Evolutionary conservation across 2,797 vertebrate genomes (phyloP).

Genomic region (Anomalospiza imberbis): DNA sequence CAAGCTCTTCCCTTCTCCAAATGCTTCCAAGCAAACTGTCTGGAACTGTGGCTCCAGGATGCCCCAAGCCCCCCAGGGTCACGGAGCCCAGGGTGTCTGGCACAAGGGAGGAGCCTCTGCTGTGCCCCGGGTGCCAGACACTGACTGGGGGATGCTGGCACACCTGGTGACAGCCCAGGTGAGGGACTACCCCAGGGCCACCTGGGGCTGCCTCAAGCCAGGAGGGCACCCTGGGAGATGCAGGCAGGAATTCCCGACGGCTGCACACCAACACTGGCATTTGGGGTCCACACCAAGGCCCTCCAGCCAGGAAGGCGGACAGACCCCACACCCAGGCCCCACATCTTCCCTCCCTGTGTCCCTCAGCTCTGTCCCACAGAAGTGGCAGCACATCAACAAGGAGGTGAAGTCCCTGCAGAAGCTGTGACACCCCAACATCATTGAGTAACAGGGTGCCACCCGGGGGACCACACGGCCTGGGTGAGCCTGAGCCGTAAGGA

Average conservation of each 20-base stretch:
- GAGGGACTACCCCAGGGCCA: neutral
- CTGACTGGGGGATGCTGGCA: neutral
- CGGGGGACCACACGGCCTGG: neutral
- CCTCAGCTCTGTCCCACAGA: neutral
- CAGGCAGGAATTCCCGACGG: neutral
- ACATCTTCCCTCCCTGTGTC: neutral
- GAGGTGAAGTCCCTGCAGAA: neutral
- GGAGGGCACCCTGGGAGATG: neutral
- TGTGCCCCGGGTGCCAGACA: neutral
- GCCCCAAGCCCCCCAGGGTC: fast-evolving
- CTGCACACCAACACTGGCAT: neutral
- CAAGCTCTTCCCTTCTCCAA: neutral
- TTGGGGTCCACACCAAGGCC: neutral
- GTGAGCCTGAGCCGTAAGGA: neutral
- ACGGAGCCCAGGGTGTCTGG: fast-evolving
- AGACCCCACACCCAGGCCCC: neutral
- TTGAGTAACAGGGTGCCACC: fast-evolving
- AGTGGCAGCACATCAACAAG: neutral
- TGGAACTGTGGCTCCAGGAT: neutral
- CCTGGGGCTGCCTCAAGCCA: neutral
- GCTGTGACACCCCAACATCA: neutral
- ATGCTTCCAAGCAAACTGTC: neutral
- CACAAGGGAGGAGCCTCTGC: neutral
- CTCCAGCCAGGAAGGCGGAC: neutral
- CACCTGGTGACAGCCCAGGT: neutral